These are phyloP conservation scores for Metopolophium dirhodum DNA, from an alignment of 1,140 invertebrate species.

Conservation along the genomic window DNA sequence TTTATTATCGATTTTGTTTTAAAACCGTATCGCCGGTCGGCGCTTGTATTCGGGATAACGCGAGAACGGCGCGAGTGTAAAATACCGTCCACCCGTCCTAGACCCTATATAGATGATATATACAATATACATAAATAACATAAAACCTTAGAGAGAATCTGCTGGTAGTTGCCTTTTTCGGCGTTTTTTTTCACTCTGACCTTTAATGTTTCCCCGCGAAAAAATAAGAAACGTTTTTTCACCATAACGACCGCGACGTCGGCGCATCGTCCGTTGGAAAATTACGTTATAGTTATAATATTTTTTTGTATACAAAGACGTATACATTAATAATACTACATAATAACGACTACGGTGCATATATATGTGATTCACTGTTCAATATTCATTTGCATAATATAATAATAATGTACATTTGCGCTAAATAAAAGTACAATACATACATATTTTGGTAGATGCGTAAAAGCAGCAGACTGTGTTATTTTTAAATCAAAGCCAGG, in stretches of 20 bases:
- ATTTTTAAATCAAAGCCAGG: background rate
- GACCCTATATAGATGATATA: background rate
- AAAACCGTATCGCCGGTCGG: conserved; percentile 26
- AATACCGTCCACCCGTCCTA: conserved; percentile 16
- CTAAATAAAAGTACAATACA: background rate
- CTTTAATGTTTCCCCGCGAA: conserved; percentile 1
- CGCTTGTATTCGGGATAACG: background rate
- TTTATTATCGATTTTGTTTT: conserved; percentile 29
- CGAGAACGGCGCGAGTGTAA: background rate
- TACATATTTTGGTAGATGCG: background rate
- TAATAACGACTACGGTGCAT: background rate
- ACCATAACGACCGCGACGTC: background rate
- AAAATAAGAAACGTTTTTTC: conserved; percentile 31
- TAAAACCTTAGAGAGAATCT: conserved; percentile 24
- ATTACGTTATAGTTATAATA: background rate
- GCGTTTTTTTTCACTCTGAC: background rate
- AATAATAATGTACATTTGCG: background rate
- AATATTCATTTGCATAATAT: background rate
- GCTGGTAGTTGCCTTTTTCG: conserved; percentile 1
- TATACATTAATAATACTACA: background rate
- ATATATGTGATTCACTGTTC: background rate
- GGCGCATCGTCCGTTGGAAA: background rate
- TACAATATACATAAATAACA: background rate
- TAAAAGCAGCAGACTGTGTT: background rate
- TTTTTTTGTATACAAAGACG: background rate